A percentile compares a stretch with the other conserved stretches of the same genome.
phyloP scores from a whole-genome alignment of 1,140 invertebrate species.

The Spodoptera frugiperda region DNA sequence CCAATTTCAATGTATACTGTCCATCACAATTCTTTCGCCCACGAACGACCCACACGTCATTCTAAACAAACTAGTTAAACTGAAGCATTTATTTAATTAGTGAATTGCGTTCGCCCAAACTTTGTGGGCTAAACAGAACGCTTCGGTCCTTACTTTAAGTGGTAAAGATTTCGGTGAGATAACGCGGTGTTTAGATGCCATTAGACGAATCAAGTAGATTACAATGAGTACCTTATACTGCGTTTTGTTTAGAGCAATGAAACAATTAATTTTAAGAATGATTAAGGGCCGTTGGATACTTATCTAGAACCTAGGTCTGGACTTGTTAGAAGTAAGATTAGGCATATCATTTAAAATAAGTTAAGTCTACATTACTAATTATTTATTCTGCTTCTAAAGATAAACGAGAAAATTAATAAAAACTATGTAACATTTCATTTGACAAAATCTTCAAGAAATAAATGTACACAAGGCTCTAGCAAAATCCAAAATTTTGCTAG shows the following conservation, averaged over 20 bases:
- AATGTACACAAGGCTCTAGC: too few relatives aligned
- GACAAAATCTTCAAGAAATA: too few relatives aligned
- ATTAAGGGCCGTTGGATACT: too few relatives aligned
- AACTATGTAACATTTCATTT: too few relatives aligned
- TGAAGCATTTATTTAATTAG: conserved; percentile 57
- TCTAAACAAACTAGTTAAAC: conserved; percentile 52
- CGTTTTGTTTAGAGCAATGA: neutral
- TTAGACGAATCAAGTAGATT: conserved; percentile 10
- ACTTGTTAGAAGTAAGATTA: too few relatives aligned
- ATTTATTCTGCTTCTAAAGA: too few relatives aligned
- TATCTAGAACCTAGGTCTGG: too few relatives aligned
- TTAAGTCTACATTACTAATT: too few relatives aligned
- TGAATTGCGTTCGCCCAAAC: conserved; percentile 43
- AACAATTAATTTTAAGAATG: neutral
- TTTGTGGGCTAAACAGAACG: conserved; percentile 2
- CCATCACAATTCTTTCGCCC: conserved; percentile 34
- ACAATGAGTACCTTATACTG: neutral
- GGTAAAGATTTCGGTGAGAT: conserved; percentile 5
- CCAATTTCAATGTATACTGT: neutral
- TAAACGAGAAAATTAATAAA: too few relatives aligned
- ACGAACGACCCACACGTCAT: conserved; percentile 46
- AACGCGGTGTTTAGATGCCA: conserved; percentile 8
- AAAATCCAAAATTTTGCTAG: too few relatives aligned
- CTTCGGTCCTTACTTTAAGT: conserved; percentile 1
- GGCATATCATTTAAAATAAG: too few relatives aligned